A percentile compares a stretch with the other conserved stretches of the same genome.
Conservation (phyloP, 2,888 invertebrate species). For the Harpagoxenus sublaevis region DNA sequence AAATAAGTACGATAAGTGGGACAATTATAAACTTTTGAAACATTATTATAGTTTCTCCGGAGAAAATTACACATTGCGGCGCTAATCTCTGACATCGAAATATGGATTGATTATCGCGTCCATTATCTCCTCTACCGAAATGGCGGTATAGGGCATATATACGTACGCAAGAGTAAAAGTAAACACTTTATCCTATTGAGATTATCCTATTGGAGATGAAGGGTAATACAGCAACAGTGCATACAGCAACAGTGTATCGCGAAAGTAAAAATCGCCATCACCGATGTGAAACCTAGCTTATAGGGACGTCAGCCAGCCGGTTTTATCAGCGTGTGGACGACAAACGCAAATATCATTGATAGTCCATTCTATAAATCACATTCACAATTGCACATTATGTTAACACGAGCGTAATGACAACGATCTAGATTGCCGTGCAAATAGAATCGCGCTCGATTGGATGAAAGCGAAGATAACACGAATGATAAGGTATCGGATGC, state of each 20-base stretch:
- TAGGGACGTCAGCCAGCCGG: neutral
- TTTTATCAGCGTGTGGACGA: neutral
- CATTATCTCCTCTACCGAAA: neutral
- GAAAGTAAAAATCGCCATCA: conserved; percentile 23
- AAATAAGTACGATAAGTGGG: neutral
- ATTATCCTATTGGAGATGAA: conserved; percentile 35
- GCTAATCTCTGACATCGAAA: conserved; percentile 4
- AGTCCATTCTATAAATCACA: conserved; percentile 19
- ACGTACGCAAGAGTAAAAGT: conserved; percentile 18
- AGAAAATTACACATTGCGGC: neutral
- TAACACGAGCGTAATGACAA: neutral
- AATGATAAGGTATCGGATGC: conserved; percentile 17
- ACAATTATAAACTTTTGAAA: neutral
- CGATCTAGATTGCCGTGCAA: conserved; percentile 15
- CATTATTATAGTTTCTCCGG: neutral
- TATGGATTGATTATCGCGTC: conserved; percentile 1
- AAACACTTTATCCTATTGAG: conserved; percentile 15
- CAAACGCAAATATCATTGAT: conserved; percentile 6
- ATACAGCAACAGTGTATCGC: neutral
- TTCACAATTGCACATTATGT: conserved; percentile 7
- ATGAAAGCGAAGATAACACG: conserved; percentile 37
- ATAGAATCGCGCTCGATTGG: neutral
- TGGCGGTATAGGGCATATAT: neutral
- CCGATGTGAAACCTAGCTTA: neutral
- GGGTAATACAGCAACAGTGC: neutral